phyloP scores from a whole-genome alignment of 2,797 vertebrate genomes.

The Eurystomus glaucurus region DNA sequence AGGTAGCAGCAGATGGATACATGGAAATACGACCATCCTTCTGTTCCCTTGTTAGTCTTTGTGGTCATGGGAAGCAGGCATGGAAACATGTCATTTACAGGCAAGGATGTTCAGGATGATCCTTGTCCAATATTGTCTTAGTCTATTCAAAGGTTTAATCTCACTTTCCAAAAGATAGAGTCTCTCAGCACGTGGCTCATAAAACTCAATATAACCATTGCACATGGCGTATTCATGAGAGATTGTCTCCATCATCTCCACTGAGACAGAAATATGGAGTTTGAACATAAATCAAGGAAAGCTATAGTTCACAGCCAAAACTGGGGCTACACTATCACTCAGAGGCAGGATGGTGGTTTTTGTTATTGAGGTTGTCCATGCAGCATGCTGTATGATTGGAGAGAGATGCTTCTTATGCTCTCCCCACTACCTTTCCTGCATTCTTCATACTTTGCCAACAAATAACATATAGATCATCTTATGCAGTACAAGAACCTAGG shows the following conservation, averaged over 20 bases:
- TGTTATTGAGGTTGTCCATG: not conserved
- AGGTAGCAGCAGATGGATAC: not conserved
- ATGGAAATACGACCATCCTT: not conserved
- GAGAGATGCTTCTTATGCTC: not conserved
- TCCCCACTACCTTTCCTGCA: not conserved
- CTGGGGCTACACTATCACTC: not conserved
- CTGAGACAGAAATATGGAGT: not conserved
- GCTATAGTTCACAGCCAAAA: not conserved
- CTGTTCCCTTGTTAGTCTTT: not conserved
- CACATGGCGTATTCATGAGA: accelerated
- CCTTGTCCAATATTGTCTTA: not conserved
- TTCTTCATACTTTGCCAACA: not conserved
- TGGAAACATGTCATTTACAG: not conserved
- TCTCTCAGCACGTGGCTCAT: not conserved
- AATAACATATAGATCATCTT: not conserved
- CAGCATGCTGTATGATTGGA: not conserved
- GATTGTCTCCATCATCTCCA: not conserved
- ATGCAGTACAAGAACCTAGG: not conserved
- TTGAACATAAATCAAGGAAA: not conserved
- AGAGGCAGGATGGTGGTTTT: not conserved
- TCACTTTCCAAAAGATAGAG: not conserved
- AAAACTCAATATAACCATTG: not conserved
- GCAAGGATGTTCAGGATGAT: not conserved
- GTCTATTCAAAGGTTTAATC: not conserved
- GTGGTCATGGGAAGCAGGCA: not conserved